Percentiles rank a stretch among this genome's conserved stretches.
phyloP scores from a whole-genome alignment of 1,140 invertebrate genomes.

The Drosophila seguyi region DNA sequence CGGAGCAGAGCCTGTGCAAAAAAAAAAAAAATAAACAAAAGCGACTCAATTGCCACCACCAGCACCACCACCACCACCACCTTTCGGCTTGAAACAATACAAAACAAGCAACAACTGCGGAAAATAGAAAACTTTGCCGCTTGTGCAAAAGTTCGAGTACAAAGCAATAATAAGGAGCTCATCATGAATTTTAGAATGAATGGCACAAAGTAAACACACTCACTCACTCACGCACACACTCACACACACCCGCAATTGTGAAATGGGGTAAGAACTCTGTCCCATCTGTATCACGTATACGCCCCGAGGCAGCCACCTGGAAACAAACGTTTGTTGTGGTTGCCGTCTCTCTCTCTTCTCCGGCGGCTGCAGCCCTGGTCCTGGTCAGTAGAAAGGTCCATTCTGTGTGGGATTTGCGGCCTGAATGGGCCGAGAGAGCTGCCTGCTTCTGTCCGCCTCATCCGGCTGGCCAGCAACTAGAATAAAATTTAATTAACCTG shows the following conservation, averaged over 20 bases:
- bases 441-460: neutral
- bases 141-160: conserved; percentile 48
- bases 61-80: conserved; percentile 37
- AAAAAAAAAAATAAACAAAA: conserved; percentile 34
- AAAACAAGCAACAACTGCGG: conserved; percentile 50
- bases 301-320: conserved; percentile 35
- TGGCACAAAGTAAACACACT: conserved; percentile 35
- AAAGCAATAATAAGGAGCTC: conserved; percentile 57
- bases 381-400: conserved; percentile 43
- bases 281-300: conserved; percentile 43
- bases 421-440: neutral
- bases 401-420: conserved; percentile 50
- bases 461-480: conserved; percentile 33
- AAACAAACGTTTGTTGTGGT: conserved; percentile 54
- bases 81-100: conserved; percentile 42
- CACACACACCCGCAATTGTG: conserved; percentile 8
- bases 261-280: neutral
- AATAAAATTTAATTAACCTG: conserved; percentile 67
- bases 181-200: conserved; percentile 54
- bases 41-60: conserved; percentile 42
- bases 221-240: neutral
- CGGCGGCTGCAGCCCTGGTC: neutral
- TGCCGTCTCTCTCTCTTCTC: conserved; percentile 1
- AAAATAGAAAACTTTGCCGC: conserved; percentile 41
- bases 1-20: neutral